Percentiles rank a stretch among this genome's conserved stretches.
phyloP scores from a whole-genome alignment of 2,888 invertebrate species.

The Neoitamus cyanurus region DNA sequence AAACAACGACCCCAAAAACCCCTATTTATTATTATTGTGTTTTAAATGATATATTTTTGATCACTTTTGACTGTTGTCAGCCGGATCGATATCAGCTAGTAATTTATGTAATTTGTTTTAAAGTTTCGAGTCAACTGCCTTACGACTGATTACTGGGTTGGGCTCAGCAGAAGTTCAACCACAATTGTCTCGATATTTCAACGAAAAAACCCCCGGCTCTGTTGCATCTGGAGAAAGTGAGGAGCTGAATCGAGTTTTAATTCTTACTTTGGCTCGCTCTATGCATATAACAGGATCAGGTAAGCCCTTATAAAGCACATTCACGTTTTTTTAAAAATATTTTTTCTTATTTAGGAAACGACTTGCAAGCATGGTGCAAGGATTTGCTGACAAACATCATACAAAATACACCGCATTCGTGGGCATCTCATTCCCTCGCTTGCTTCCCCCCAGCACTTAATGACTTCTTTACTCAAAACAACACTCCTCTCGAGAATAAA shows the following conservation, averaged over 20 bases:
- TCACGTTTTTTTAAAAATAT: not conserved
- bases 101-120: constrained; percentile 27
- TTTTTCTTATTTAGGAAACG: constrained; percentile 58
- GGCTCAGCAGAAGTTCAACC: constrained; percentile 96
- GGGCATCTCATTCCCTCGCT: constrained; percentile 92
- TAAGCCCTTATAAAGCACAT: constrained; percentile 52
- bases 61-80: too few relatives aligned
- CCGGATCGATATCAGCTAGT: too few relatives aligned
- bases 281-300: constrained; percentile 92
- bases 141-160: constrained; percentile 86
- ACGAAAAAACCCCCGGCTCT: constrained; percentile 79
- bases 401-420: constrained; percentile 94
- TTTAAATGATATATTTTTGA: too few relatives aligned
- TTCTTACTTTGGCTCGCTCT: constrained; percentile 90
- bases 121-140: constrained; percentile 87
- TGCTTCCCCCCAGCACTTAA: constrained; percentile 91
- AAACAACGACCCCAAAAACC: too few relatives aligned
- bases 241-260: constrained; percentile 92
- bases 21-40: too few relatives aligned
- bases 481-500: constrained; percentile 88
- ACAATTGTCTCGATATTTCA: constrained; percentile 90
- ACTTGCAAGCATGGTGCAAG: constrained; percentile 80
- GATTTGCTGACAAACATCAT: constrained; percentile 90
- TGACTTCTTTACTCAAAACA: constrained; percentile 90
- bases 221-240: constrained; percentile 94